Percentiles rank a stretch among this genome's conserved stretches.
These are phyloP conservation scores for Aptenodytes patagonicus DNA, from an alignment of 2,113 vertebrate species.

Conservation along the genomic window DNA sequence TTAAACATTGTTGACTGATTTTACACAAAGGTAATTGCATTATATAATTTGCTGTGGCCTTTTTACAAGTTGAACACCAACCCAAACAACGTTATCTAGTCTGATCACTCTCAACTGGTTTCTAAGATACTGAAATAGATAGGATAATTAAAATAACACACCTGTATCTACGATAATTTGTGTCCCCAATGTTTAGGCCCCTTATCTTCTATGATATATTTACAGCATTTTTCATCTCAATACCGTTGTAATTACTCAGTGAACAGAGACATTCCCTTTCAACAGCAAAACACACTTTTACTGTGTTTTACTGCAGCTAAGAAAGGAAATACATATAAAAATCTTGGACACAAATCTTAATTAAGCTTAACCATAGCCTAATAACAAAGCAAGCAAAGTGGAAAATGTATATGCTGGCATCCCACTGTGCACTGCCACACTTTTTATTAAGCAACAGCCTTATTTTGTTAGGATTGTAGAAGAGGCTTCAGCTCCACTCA, in stretches of 20 bases:
- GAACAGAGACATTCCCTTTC: background rate
- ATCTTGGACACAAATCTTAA: background rate
- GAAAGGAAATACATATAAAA: background rate
- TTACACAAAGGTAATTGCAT: background rate
- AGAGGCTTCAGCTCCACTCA: background rate
- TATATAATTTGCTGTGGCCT: background rate
- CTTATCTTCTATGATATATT: background rate
- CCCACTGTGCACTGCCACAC: background rate
- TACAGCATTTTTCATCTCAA: background rate
- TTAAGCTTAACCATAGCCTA: constrained; percentile 25
- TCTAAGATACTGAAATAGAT: background rate
- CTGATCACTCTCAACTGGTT: background rate
- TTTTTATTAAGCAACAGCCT: background rate
- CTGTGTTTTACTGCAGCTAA: background rate
- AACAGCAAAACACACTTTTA: background rate
- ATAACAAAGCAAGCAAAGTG: constrained; percentile 19
- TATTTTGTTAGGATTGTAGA: background rate
- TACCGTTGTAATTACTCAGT: background rate
- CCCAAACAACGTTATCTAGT: background rate
- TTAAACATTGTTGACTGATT: background rate
- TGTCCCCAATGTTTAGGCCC: background rate
- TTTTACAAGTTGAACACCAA: background rate
- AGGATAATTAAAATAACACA: background rate
- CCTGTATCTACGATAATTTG: background rate
- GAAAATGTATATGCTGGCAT: background rate